Evolutionary conservation across 1,140 invertebrate genomes (phyloP).

Genomic region (Tribolium castaneum): DNA sequence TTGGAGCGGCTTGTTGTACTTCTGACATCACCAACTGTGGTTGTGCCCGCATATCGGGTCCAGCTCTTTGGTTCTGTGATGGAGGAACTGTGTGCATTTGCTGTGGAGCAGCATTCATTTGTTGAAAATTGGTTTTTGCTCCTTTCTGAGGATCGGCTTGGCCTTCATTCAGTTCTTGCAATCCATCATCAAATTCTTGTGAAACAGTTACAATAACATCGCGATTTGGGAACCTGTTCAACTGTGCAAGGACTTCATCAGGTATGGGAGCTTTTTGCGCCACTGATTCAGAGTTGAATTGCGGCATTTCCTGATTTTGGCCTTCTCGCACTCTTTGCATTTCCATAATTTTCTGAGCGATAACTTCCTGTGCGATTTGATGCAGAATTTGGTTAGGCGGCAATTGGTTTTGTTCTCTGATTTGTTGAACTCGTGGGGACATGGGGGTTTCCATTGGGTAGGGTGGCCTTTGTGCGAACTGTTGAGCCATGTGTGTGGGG

Average conservation of each 20-base stretch:
- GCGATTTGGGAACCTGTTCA: constrained; percentile 64
- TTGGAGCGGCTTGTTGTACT: not conserved
- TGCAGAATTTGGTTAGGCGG: constrained; percentile 60
- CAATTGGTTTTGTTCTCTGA: constrained; percentile 43
- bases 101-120: constrained; percentile 38
- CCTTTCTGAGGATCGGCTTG: constrained; percentile 23
- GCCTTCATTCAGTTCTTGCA: constrained; percentile 51
- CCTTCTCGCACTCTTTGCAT: constrained; percentile 52
- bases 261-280: constrained; percentile 68
- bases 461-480: constrained; percentile 46
- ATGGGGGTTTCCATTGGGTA: constrained; percentile 61
- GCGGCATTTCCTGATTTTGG: constrained; percentile 34
- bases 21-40: constrained; percentile 45
- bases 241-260: constrained; percentile 70
- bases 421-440: constrained; percentile 51
- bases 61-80: not conserved
- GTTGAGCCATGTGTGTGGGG: constrained; percentile 61
- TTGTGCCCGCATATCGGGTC: constrained; percentile 15
- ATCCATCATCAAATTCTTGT: constrained; percentile 57
- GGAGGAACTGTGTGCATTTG: not conserved
- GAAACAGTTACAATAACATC: constrained; percentile 60
- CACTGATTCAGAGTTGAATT: constrained; percentile 51
- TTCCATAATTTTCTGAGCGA: constrained; percentile 62
- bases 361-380: constrained; percentile 62
- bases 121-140: constrained; percentile 6